Conservation (phyloP, 2,797 vertebrate genomes). For the Anabacerthia variegaticeps region DNA sequence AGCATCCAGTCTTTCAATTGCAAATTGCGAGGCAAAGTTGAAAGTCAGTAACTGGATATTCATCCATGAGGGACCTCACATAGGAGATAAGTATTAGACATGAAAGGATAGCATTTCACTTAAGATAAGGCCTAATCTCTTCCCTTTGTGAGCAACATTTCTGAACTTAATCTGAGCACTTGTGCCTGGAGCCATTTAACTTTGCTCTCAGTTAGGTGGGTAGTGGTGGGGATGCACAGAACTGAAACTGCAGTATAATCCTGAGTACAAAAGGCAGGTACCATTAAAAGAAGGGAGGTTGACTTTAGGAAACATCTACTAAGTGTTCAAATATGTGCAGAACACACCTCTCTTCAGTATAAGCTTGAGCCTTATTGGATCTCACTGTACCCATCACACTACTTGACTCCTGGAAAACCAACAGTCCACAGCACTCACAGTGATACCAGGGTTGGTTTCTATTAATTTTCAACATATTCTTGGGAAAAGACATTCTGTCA, state of each 20-base stretch:
- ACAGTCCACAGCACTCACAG: not conserved
- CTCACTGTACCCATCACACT: not conserved
- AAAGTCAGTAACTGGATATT: not conserved
- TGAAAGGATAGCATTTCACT: constrained; percentile 36
- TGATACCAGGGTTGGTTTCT: not conserved
- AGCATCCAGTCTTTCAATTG: not conserved
- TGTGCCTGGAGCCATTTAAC: not conserved
- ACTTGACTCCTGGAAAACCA: not conserved
- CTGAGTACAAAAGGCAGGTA: not conserved
- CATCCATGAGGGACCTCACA: not conserved
- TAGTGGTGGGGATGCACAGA: not conserved
- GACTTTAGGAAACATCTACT: not conserved
- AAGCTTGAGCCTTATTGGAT: not conserved
- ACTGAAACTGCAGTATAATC: not conserved
- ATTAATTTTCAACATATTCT: not conserved
- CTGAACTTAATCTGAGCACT: not conserved
- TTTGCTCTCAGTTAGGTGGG: not conserved
- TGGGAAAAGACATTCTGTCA: not conserved
- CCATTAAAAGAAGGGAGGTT: not conserved
- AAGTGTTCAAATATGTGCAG: not conserved
- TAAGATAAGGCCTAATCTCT: constrained; percentile 31
- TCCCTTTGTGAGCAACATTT: constrained; percentile 2
- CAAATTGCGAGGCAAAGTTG: not conserved
- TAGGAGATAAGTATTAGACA: constrained; percentile 1
- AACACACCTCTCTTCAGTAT: not conserved